Evolutionary conservation across 2,888 invertebrate species (phyloP), one percentile per base, ranked within the genome.

Genomic region (Amphipoea oculea): DNA sequence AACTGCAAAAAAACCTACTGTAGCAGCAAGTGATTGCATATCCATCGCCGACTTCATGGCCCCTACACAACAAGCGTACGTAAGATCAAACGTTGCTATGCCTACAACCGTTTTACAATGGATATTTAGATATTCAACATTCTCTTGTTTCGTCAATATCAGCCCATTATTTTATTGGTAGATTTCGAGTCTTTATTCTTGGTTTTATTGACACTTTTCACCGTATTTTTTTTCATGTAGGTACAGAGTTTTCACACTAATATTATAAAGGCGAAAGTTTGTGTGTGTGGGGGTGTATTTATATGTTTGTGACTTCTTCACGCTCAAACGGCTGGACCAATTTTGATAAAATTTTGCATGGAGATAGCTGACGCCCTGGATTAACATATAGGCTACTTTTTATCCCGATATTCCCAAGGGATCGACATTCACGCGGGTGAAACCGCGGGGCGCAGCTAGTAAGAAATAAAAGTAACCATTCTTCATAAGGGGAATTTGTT

Each of bases 1-100:
- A n/a, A 23, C 20, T 4, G 7, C 7, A 7, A 29, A 9, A 57
- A 23, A 48, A 14, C 14, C 9, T 11, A 36, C 14, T 48, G 23
- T 9, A 12, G 1, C 20, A 17, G 9, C 7, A 29, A 4, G 9
- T 36, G 42, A 3, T 36, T n/a, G 11, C n/a, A 70, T 2, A 65
- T 5, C 2, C 11, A n/a, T 3, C 89, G 85, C 86, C 63, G 0
- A 29, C 87, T 89, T 92, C 67, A n/a, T 87, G 86, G 91, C 93
- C 20, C 65, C 51, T 82, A 78, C 74, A 78, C 75, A 81, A 75
- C 83, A 90, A 85, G 90, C 92, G 89, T 88, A 84, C 90, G 84
- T 83, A 84, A 94, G 94, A 95, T 95, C 95, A 95, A 95, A 95
- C 92, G 95, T 95, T 95, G 94, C 95, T 92, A 95, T 90, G 94